Evolutionary conservation across 2,888 invertebrate genomes (phyloP), one percentile per base, ranked within the genome.

Genomic region (Lacanobia oleracea): DNA sequence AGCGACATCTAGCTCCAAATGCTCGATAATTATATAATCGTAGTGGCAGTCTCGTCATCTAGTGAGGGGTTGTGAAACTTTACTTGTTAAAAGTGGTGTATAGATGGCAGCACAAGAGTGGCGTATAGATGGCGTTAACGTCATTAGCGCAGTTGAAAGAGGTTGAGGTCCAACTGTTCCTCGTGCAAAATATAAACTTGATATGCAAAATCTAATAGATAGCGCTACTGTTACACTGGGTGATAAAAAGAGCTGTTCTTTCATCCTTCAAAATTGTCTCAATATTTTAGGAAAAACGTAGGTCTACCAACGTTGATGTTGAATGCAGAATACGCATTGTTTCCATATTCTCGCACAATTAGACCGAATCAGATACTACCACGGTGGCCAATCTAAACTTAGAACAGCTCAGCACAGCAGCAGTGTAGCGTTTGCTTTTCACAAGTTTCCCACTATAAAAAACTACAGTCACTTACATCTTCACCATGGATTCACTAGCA

Each of bases 11-110:
- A 1, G 2, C 6, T 54, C 1, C 2, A 21, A 21, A 2, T 8
- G 4, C 0, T 6, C 62, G 21, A 43, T 33, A 16, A 53, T 2
- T 2, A 5, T 18, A 43, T 33, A 16, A 53, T 2, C 3, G 5
- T 18, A 43, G 9, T 18, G 0, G 9, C 4, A 2, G 8, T 43
- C 56, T 6, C 62, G 84, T 77, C 85, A 86, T 76, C 89, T 86
- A n/a, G 71, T 33, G 54, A 51, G 51, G 82, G 72, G 74, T 71
- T 18, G 18, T 2, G n/a, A 72, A 68, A 73, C 33, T 18, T 5
- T 43, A n/a, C 2, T 60, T 59, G 21, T 27, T 23, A 43, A 27
- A 37, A 43, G 9, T 0, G 0, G 16, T 9, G 12, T 37, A 65
- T 59, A 79, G 83, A 67, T 75, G 71, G 75, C 71, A 27, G 27